Percentiles rank a stretch among this genome's conserved stretches.
phyloP scores from a whole-genome alignment of 1,140 invertebrate species.

The Macrocentrus cingulum region DNA sequence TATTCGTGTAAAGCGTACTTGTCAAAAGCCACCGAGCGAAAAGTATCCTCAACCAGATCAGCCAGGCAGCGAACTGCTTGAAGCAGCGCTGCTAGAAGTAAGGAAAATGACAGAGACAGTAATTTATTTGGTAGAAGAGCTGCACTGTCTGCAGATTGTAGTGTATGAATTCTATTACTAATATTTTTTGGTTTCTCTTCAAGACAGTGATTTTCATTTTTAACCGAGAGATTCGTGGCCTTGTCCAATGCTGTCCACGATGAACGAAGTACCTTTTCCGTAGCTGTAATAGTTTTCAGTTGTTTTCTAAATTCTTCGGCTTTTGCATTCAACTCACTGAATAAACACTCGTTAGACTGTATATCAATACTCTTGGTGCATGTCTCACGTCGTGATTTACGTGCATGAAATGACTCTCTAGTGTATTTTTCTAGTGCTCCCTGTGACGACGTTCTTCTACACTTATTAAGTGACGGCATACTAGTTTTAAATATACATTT shows the following conservation, averaged over 20 bases:
- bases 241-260: conserved; percentile 9
- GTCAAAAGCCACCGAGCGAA: conserved; percentile 44
- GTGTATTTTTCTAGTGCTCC: conserved; percentile 28
- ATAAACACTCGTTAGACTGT: conserved; percentile 26
- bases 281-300: conserved; percentile 35
- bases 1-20: conserved; percentile 40
- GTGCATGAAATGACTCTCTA: conserved; percentile 9
- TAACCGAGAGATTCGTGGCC: no score
- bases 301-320: conserved; percentile 39
- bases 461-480: conserved; percentile 11
- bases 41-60: conserved; percentile 53
- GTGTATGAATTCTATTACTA: conserved; percentile 19
- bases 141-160: conserved; percentile 36
- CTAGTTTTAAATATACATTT: conserved; percentile 19
- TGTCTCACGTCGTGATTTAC: not conserved
- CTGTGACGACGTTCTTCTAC: conserved; percentile 37
- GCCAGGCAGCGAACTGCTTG: conserved; percentile 55
- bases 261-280: conserved; percentile 23
- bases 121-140: conserved; percentile 53
- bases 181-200: conserved; percentile 40
- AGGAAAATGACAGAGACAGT: conserved; percentile 54
- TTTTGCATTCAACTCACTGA: conserved; percentile 36
- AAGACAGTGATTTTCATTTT: conserved; percentile 34
- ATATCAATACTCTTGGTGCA: conserved; percentile 8
- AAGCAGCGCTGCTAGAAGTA: conserved; percentile 54